phyloP scores from a whole-genome alignment of 2,888 invertebrate species.

The Thereva nobilitata region DNA sequence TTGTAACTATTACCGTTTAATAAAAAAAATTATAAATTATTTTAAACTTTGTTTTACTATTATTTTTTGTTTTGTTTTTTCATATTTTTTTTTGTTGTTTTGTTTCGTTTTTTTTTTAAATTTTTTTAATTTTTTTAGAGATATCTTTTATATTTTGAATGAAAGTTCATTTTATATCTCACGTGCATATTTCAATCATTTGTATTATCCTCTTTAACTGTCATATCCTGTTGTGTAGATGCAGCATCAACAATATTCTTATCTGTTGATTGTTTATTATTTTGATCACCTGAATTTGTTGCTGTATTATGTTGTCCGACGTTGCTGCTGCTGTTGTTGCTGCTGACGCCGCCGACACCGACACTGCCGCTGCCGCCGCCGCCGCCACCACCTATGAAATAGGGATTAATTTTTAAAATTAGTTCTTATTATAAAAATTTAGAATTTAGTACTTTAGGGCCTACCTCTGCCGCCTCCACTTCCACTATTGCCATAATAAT shows the following conservation, averaged over 20 bases:
- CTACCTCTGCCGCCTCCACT: conserved; percentile 26
- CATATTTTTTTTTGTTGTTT: too few relatives aligned
- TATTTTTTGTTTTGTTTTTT: too few relatives aligned
- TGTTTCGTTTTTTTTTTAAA: too few relatives aligned
- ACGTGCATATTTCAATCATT: conserved; percentile 37
- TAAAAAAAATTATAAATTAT: too few relatives aligned
- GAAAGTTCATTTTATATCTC: conserved; percentile 32
- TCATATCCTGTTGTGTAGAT: conserved; percentile 37
- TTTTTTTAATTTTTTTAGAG: conserved; percentile 23
- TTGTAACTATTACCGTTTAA: too few relatives aligned
- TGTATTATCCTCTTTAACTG: conserved; percentile 37
- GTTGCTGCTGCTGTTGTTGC: too few relatives aligned
- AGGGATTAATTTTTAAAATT: conserved; percentile 17
- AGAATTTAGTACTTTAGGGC: conserved; percentile 22
- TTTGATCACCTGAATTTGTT: conserved; percentile 36
- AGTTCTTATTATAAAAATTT: conserved; percentile 15
- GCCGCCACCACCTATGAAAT: conserved; percentile 29
- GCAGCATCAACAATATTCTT: conserved; percentile 25
- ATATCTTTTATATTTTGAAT: conserved; percentile 32
- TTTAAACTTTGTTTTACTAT: too few relatives aligned
- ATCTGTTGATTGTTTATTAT: conserved; percentile 33
- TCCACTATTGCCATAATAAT: conserved; percentile 52
- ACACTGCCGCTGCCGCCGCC: too few relatives aligned
- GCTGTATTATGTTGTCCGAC: neutral
- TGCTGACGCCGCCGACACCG: too few relatives aligned